Evolutionary conservation across 2,888 invertebrate species (phyloP).

Genomic region (Xiphydria camelus): DNA sequence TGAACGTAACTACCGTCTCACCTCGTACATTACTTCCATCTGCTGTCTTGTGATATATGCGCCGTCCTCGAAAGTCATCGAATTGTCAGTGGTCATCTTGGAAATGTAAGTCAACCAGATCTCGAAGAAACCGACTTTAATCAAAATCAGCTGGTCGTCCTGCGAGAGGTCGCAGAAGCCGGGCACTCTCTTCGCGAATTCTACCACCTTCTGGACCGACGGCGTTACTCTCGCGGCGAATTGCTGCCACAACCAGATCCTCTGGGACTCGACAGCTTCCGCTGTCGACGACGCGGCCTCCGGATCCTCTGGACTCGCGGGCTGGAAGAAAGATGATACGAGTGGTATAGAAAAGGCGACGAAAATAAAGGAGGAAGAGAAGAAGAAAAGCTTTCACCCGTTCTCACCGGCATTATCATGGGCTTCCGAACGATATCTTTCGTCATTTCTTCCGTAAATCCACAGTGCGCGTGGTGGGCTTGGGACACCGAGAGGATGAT

Average conservation of each 20-base stretch:
- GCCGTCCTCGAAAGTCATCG: slow-evolving; percentile 89
- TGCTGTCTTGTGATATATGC: slow-evolving; percentile 81
- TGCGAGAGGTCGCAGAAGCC: slow-evolving; percentile 89
- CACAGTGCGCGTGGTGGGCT: slow-evolving; percentile 87
- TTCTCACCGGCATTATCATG: slow-evolving; percentile 64
- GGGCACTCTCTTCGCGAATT: slow-evolving; percentile 94
- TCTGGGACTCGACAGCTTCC: slow-evolving; percentile 72
- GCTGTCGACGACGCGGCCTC: slow-evolving; percentile 66
- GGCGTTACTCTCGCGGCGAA: slow-evolving; percentile 86
- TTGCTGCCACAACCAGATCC: slow-evolving; percentile 86
- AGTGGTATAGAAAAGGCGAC: not conserved
- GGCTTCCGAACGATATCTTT: slow-evolving; percentile 71
- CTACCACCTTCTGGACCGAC: slow-evolving; percentile 90
- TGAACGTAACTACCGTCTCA: slow-evolving; percentile 60
- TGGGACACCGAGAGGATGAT: slow-evolving; percentile 78
- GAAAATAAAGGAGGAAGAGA: slow-evolving; percentile 4
- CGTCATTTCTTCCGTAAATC: slow-evolving; percentile 84
- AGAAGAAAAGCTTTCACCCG: slow-evolving; percentile 2
- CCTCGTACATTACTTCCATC: slow-evolving; percentile 85
- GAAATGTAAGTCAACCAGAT: slow-evolving; percentile 90
- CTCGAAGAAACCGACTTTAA: slow-evolving; percentile 96
- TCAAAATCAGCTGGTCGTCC: slow-evolving; percentile 95
- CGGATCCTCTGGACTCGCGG: slow-evolving; percentile 54
- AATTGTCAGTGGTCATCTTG: slow-evolving; percentile 74
- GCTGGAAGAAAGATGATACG: slow-evolving; percentile 31